phyloP scores from a whole-genome alignment of 2,888 invertebrate species.

The Cerastoderma edule region DNA sequence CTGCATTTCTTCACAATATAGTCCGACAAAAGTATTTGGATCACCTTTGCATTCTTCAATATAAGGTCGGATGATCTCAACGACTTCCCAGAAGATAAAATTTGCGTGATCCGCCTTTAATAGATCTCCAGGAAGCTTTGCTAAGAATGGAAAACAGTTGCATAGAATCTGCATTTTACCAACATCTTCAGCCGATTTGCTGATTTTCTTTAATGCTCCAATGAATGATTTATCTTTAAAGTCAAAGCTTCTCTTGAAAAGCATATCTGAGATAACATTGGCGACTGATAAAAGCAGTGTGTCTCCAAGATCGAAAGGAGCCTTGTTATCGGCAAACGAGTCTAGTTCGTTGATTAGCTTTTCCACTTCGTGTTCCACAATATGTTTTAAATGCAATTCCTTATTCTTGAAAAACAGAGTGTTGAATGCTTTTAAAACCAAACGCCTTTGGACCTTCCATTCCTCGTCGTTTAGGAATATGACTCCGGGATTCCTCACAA shows the following conservation, averaged over 20 bases:
- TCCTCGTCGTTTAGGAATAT: constrained; percentile 25
- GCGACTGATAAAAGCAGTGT: constrained; percentile 12
- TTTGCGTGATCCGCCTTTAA: constrained; percentile 18
- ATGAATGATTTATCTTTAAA: constrained; percentile 24
- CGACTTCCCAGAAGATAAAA: not conserved
- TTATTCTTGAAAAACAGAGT: constrained; percentile 34
- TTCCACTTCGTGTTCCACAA: constrained; percentile 27
- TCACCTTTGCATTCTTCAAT: constrained; percentile 12
- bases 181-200: not conserved
- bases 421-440: constrained; percentile 30
- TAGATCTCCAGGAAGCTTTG: constrained; percentile 15
- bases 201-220: not conserved
- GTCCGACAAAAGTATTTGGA: constrained; percentile 14
- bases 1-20: constrained; percentile 13
- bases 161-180: constrained; percentile 13
- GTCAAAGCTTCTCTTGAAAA: constrained; percentile 38
- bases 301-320: not conserved
- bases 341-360: constrained; percentile 2
- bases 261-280: constrained; percentile 33
- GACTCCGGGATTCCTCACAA: constrained; percentile 22
- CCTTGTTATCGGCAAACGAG: not conserved
- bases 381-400: constrained; percentile 26
- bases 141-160: constrained; percentile 37
- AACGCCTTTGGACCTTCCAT: constrained; percentile 47
- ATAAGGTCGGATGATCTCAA: not conserved